These are phyloP conservation scores for Musca vetustissima DNA, from an alignment of 1,140 invertebrate genomes.

Conservation along the genomic window DNA sequence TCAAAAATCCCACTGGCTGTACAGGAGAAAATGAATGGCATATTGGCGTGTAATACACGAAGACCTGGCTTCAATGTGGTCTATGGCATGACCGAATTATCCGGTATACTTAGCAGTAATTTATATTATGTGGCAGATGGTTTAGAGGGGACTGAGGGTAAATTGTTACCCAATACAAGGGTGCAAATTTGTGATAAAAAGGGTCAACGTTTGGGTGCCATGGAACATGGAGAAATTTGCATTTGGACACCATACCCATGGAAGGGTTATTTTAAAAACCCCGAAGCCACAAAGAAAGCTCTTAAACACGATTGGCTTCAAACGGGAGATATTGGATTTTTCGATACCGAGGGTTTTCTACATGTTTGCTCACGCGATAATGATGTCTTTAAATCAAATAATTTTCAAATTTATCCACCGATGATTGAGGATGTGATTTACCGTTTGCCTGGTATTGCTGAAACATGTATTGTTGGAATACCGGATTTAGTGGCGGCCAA, in stretches of 20 bases:
- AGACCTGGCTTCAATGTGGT: conserved; percentile 38
- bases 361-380: conserved; percentile 72
- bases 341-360: conserved; percentile 66
- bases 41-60: conserved; percentile 31
- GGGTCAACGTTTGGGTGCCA: conserved; percentile 40
- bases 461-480: conserved; percentile 81
- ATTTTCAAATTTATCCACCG: conserved; percentile 78
- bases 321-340: conserved; percentile 72
- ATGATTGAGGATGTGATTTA: conserved; percentile 82
- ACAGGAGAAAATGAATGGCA: conserved; percentile 37
- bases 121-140: conserved; percentile 40
- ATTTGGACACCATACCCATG: conserved; percentile 58
- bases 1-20: conserved; percentile 39
- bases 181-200: conserved; percentile 38
- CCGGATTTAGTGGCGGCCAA: conserved; percentile 61
- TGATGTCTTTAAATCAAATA: conserved; percentile 72
- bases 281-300: conserved; percentile 63
- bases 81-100: conserved; percentile 43
- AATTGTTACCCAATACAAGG: conserved; percentile 43
- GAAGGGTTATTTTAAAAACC: conserved; percentile 61
- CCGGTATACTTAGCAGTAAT: conserved; percentile 38
- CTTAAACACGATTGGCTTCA: conserved; percentile 65
- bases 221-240: conserved; percentile 62
- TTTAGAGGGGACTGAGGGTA: conserved; percentile 47
- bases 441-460: conserved; percentile 70